phyloP scores from a whole-genome alignment of 2,797 vertebrate species.

The Sciurus vulgaris region DNA sequence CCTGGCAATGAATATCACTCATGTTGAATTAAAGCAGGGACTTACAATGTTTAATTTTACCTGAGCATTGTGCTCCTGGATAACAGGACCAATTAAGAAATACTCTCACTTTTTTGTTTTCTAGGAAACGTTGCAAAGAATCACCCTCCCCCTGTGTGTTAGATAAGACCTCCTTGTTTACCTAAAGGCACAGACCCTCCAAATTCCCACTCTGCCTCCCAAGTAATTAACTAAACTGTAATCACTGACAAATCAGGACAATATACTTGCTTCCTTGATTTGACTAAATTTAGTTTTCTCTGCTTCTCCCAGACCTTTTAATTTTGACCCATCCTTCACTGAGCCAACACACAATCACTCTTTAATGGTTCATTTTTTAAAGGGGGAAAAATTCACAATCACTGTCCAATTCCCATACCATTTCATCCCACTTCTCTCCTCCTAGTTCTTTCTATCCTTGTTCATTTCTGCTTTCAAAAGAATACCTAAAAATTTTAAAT shows the following conservation, averaged over 20 bases:
- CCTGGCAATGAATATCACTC: neutral
- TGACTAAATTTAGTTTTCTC: neutral
- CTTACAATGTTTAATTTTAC: neutral
- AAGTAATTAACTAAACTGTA: conserved; percentile 3
- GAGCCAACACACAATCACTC: neutral
- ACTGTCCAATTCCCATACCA: neutral
- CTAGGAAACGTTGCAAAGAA: neutral
- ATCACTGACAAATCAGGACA: neutral
- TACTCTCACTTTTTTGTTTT: neutral
- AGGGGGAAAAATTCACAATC: neutral
- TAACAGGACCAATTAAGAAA: neutral
- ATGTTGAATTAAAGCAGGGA: conserved; percentile 35
- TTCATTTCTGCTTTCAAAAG: neutral
- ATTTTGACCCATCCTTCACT: neutral
- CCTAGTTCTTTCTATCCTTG: neutral
- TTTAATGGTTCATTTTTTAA: neutral
- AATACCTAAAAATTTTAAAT: neutral
- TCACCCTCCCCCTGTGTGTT: neutral
- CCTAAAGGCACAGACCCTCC: neutral
- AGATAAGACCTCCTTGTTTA: neutral
- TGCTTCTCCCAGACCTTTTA: neutral
- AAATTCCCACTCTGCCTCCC: neutral
- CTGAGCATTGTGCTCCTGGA: neutral
- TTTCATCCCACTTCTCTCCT: neutral
- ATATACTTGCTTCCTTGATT: neutral